Evolutionary conservation across 2,888 invertebrate species (phyloP), one percentile per base, ranked within the genome.

Genomic region (Sesamia inferens): DNA sequence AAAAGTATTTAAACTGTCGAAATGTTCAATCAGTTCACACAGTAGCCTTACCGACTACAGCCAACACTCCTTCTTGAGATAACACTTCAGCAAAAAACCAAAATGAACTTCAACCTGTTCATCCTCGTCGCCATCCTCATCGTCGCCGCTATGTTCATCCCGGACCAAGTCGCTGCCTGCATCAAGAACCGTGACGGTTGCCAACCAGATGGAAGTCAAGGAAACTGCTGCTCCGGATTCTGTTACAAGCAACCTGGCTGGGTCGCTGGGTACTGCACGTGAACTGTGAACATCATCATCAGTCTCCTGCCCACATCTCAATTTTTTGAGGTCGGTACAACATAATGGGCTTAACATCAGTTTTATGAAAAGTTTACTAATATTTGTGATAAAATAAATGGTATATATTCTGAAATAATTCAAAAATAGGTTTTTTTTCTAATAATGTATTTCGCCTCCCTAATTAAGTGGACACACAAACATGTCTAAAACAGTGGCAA

Each of bases 141-240:
- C 44, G 19, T 63, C 0, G 63, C 44, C n/a, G 63, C 63, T 24
- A 47, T 63, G 11, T 47, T 63, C 13, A 1, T 47, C 0, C 63
- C 63, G 0, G 24, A 5, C 7, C 63, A 47, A 19, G 63, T 63
- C 0, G 44, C 47, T 24, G 63, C 63, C 19, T 63, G 39, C 39
- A 39, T 39, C 7, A 39, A 39, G 4, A 39, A 39, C 39, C 39
- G 39, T 39, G 39, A 39, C 39, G 39, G 39, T 39, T 39, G 39
- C 39, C 39, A 39, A 39, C 39, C 39, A 6, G 39, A 39, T 39
- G 63, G 63, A 6, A 63, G 63, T 44, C 63, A 63, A 63, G 63
- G 63, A 19, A 63, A 63, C 63, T 63, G 63, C 63, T 63, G 63
- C 24, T 63, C 63, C 24, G 63, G 63, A 24, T 63, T 24, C 5